These are phyloP conservation scores for Campylorhamphus procurvoides DNA, from an alignment of 2,113 vertebrate genomes.

Conservation along the genomic window DNA sequence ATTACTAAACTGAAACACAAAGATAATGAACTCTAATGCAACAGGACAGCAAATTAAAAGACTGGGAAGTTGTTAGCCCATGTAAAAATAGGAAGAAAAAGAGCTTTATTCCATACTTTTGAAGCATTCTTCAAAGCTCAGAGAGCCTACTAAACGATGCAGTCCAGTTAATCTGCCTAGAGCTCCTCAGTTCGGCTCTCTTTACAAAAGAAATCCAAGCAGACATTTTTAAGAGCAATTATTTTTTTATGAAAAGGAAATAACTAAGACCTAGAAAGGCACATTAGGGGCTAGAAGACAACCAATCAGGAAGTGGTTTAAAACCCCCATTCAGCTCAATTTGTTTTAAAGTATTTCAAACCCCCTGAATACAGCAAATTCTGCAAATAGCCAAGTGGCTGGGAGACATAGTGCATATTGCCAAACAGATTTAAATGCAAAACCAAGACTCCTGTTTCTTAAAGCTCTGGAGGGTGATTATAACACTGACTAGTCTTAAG, in stretches of 20 bases:
- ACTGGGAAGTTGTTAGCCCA: constrained; percentile 56
- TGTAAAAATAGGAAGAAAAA: constrained; percentile 65
- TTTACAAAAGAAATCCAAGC: constrained; percentile 64
- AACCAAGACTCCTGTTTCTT: constrained; percentile 46
- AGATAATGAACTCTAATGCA: constrained; percentile 72
- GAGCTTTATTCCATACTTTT: constrained; percentile 67
- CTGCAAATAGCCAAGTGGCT: constrained; percentile 35
- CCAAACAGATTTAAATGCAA: constrained; percentile 62
- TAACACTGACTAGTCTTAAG: constrained; percentile 28
- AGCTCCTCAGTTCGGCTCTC: constrained; percentile 40
- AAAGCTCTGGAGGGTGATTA: constrained; percentile 26
- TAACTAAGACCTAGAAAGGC: constrained; percentile 55
- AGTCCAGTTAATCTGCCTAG: constrained; percentile 66
- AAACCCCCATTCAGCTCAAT: constrained; percentile 47
- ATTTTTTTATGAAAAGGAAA: constrained; percentile 69
- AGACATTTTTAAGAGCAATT: constrained; percentile 73
- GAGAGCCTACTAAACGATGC: constrained; percentile 55
- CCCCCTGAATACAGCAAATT: constrained; percentile 29
- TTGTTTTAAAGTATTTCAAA: constrained; percentile 65
- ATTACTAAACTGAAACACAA: constrained; percentile 72
- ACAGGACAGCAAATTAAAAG: constrained; percentile 71
- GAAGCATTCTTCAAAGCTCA: constrained; percentile 67
- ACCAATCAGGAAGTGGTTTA: constrained; percentile 66
- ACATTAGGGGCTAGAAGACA: constrained; percentile 50
- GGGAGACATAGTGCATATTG: not conserved